A percentile compares a stretch with the other conserved stretches of the same genome.
Conservation (phyloP, 2,113 vertebrate species). For the Nycticorax nycticorax region DNA sequence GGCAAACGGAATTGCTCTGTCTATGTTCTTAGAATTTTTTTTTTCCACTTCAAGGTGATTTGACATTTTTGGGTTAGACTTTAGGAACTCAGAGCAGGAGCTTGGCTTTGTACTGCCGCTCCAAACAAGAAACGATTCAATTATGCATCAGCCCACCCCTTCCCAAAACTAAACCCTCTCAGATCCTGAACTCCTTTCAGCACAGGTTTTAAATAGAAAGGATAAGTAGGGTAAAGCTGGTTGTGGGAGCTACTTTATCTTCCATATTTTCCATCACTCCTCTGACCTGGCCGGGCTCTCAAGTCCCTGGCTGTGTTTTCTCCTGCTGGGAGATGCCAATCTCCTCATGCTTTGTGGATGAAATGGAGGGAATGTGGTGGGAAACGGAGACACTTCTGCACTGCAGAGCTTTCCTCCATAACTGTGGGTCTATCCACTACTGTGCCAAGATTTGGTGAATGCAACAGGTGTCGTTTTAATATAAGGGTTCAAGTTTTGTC, state of each 20-base stretch:
- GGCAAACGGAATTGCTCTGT: not conserved
- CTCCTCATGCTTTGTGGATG: not conserved
- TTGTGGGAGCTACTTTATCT: slow-evolving; percentile 37
- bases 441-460: not conserved
- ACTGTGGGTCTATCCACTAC: not conserved
- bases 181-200: not conserved
- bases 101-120: slow-evolving; percentile 19
- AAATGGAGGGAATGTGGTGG: not conserved
- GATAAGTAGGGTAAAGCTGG: slow-evolving; percentile 55
- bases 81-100: not conserved
- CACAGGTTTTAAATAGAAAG: slow-evolving; percentile 48
- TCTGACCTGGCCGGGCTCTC: not conserved
- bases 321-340: not conserved
- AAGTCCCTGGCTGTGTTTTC: not conserved
- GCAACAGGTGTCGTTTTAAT: not conserved
- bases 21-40: not conserved
- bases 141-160: not conserved
- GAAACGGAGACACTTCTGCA: not conserved
- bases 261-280: slow-evolving; percentile 18
- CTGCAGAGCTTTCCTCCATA: not conserved
- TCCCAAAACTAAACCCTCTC: slow-evolving; percentile 6
- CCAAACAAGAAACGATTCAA: not conserved
- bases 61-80: slow-evolving; percentile 64
- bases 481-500: not conserved
- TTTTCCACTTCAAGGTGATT: slow-evolving; percentile 14